Evolutionary conservation across 2,888 invertebrate genomes (phyloP).

Genomic region (Thecophora atra): DNA sequence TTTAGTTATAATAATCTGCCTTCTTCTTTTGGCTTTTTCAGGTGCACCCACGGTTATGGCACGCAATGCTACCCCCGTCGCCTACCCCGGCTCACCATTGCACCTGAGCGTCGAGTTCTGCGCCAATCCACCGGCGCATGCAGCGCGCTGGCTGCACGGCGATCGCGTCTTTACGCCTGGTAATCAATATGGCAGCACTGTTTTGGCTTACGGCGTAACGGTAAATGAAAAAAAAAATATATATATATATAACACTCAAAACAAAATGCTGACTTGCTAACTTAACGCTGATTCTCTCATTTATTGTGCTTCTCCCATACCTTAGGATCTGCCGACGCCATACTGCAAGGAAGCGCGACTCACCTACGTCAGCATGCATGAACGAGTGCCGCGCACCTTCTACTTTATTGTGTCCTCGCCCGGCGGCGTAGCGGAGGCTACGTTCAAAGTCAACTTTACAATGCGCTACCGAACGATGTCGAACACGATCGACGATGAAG

Average conservation of each 20-base stretch:
- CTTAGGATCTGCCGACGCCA: conserved; percentile 65
- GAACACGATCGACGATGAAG: conserved; percentile 63
- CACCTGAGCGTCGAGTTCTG: conserved; percentile 79
- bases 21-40: conserved; percentile 62
- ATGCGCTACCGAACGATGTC: conserved; percentile 64
- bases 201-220: conserved; percentile 66
- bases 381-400: conserved; percentile 64
- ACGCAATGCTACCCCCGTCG: conserved; percentile 73
- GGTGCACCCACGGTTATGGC: conserved; percentile 76
- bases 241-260: neutral
- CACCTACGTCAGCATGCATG: conserved; percentile 67
- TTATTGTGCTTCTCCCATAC: neutral
- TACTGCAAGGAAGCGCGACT: conserved; percentile 66
- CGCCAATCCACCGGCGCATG: conserved; percentile 74
- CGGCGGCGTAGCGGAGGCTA: conserved; percentile 64
- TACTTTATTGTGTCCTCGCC: conserved; percentile 66
- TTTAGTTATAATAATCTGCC: too few species aligned
- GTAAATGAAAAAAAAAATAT: conserved; percentile 52
- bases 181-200: conserved; percentile 66
- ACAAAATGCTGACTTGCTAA: neutral
- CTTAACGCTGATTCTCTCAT: neutral
- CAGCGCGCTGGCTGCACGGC: conserved; percentile 66
- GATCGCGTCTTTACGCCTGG: conserved; percentile 66
- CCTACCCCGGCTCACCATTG: conserved; percentile 75
- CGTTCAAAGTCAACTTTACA: conserved; percentile 65